Evolutionary conservation across 2,113 vertebrate genomes (phyloP).

Genomic region (Bufo bufo): DNA sequence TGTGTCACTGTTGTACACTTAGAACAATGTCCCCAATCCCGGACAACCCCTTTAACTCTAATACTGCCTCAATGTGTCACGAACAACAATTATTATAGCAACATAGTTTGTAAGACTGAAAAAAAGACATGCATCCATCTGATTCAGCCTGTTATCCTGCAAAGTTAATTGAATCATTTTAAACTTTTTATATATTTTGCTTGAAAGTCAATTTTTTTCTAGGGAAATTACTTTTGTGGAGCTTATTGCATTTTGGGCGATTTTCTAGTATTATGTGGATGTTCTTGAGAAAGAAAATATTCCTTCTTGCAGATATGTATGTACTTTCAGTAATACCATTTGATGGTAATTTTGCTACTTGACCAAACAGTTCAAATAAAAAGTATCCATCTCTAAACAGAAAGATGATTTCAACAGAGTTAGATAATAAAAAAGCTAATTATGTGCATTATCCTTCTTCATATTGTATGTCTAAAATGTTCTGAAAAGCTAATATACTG

Average conservation of each 20-base stretch:
- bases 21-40: too few relatives aligned
- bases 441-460: not conserved
- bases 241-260: constrained; percentile 7
- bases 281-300: constrained; percentile 3
- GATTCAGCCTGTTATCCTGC: too few relatives aligned
- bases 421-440: constrained; percentile 9
- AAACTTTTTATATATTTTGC: not conserved
- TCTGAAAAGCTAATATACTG: not conserved
- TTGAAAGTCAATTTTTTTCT: not conserved
- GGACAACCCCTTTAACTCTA: too few relatives aligned
- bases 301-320: not conserved
- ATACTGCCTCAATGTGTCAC: too few relatives aligned
- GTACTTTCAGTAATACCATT: constrained; percentile 15
- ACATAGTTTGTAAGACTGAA: too few relatives aligned
- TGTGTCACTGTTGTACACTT: too few relatives aligned
- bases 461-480: not conserved
- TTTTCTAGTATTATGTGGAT: constrained; percentile 22
- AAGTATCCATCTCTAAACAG: not conserved
- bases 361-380: constrained; percentile 31
- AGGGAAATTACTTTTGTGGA: not conserved
- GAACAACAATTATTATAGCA: too few relatives aligned
- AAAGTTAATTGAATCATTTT: not conserved
- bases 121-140: too few relatives aligned
- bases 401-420: not conserved
- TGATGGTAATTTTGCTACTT: constrained; percentile 24